Base-by-base conservation (phyloP, 2,888 invertebrate genomes). In the Pheosia gnoma region DNA sequence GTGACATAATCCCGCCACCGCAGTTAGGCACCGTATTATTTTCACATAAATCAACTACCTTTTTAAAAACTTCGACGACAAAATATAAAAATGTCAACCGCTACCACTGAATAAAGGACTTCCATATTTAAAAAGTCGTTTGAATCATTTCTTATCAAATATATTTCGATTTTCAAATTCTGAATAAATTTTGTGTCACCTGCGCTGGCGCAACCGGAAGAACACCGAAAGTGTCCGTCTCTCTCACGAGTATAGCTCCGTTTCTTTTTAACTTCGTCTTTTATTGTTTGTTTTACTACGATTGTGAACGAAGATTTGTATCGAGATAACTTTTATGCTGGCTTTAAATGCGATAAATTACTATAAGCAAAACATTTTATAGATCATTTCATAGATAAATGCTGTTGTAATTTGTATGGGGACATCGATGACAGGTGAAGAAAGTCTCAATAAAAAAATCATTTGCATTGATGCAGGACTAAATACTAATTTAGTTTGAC, bases 161-260 rank as follows among this genome's bases (percentile, higher is more conserved):
- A 91, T 91, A 85, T 87, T 88, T 91, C 89, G 92, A 87, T 91
- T 93, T 92, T 93, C 90, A 92, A 92, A 92, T 92, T 92, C 89
- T 84, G 93, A 93, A 93, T 93, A 93, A 92, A 93, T 93, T 93
- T 90, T 75, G 86, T 93, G 93, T 93, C 93, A 93, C 93, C 93
- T 93, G 93, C 93, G 88, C 84, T 82, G 71, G 83, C 82, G 89
- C 89, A 83, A 87, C 93, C 93, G 93, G 93, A 93, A 93, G 91
- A 90, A 91, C 84, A 83, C 80, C 79, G 74, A 67, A 67, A 70
- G 63, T 69, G 45, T 60, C 67, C 61, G 58, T 82, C 82, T 79
- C 80, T 60, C 49, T 81, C 68, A 3, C 38, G 58, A 71, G 83
- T 86, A 88, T 63, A 59, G 77, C 80, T 57, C 56, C 59, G 75